Evolutionary conservation across 1,140 invertebrate genomes (phyloP).

Genomic region (Macrotrachela quadricornifera): DNA sequence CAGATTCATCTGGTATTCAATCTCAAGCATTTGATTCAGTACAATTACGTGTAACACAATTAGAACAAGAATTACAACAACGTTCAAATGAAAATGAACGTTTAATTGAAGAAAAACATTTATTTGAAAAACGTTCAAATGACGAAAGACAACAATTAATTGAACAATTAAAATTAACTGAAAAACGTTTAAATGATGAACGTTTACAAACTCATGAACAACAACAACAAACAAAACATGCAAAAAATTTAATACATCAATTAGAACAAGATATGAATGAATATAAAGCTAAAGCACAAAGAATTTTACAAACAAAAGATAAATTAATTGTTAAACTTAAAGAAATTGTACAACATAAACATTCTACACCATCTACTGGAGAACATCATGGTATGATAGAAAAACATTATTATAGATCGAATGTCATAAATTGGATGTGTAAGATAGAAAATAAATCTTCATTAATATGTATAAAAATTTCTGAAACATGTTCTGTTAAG

Average conservation of each 20-base stretch:
- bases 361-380: conserved; percentile 18
- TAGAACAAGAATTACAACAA: background rate
- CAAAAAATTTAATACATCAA: conserved; percentile 19
- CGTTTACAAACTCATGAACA: no score
- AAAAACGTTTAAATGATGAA: conserved; percentile 45
- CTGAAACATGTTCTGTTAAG: no score
- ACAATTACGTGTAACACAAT: conserved; percentile 23
- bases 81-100: no score
- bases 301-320: conserved; percentile 45
- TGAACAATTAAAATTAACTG: conserved; percentile 21
- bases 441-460: no score
- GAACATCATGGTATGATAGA: conserved; percentile 16
- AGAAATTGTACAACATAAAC: conserved; percentile 24
- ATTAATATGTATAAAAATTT: no score
- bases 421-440: conserved; percentile 27
- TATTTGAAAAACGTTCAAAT: no score
- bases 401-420: conserved; percentile 8
- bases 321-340: conserved; percentile 45
- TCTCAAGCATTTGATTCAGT: conserved; percentile 30
- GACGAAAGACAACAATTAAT: conserved; percentile 14
- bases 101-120: no score
- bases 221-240: conserved; percentile 18
- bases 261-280: conserved; percentile 30
- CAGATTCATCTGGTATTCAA: conserved; percentile 29
- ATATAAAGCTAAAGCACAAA: conserved; percentile 42